A percentile compares a stretch with the other conserved stretches of the same genome.
Evolutionary conservation across 2,888 invertebrate species (phyloP).

Genomic region (Melieria crassipennis): DNA sequence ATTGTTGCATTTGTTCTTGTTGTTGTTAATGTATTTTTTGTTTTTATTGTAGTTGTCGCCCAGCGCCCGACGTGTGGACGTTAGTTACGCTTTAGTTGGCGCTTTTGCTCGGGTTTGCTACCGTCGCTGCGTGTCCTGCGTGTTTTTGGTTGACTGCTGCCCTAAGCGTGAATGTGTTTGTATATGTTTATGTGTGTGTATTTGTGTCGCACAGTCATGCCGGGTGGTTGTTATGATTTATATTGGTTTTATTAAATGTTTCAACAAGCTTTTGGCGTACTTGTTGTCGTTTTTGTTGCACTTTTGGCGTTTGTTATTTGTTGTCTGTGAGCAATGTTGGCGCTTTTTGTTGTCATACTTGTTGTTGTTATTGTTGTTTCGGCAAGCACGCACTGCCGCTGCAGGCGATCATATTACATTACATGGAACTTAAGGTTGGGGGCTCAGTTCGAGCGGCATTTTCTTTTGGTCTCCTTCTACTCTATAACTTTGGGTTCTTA

Average conservation of each 20-base stretch:
- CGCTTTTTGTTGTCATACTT: background rate
- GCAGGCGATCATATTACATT: too few species aligned
- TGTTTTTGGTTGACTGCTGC: too few species aligned
- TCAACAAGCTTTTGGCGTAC: conserved; percentile 56
- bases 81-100: conserved; percentile 41
- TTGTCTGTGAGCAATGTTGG: too few species aligned
- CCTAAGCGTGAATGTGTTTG: background rate
- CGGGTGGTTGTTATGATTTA: conserved; percentile 60
- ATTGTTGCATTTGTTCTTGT: background rate
- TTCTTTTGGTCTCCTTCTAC: too few species aligned
- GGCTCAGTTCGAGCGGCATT: too few species aligned
- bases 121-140: too few species aligned
- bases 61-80: conserved; percentile 23
- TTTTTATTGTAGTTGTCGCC: background rate
- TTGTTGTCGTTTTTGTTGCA: conserved; percentile 2
- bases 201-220: conserved; percentile 1
- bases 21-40: background rate
- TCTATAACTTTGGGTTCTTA: too few species aligned
- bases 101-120: too few species aligned
- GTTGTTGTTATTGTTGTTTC: background rate
- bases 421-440: too few species aligned
- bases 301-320: too few species aligned
- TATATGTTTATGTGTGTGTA: conserved; percentile 1
- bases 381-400: background rate
- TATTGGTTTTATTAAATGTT: conserved; percentile 65